Conservation (phyloP, 2,797 vertebrate genomes). For the Cuculus canorus region DNA sequence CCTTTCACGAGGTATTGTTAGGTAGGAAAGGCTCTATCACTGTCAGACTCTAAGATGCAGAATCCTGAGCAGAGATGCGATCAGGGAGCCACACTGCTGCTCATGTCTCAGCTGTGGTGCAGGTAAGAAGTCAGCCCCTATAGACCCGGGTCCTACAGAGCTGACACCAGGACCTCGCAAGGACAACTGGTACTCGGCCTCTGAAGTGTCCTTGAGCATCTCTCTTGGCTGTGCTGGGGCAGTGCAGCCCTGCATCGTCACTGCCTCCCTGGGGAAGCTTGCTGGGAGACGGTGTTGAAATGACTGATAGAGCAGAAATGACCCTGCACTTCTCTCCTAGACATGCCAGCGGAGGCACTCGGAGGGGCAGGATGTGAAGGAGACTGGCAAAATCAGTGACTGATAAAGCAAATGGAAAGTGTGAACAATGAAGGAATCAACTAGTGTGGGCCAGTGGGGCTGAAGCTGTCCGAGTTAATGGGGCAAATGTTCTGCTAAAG, state of each 20-base stretch:
- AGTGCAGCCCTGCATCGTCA: background rate
- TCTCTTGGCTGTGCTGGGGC: background rate
- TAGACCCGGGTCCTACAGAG: background rate
- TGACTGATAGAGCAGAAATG: background rate
- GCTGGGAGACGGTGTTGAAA: accelerated
- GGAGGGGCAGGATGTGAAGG: background rate
- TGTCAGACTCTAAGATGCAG: background rate
- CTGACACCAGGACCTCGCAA: background rate
- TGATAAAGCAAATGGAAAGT: background rate
- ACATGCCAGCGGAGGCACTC: accelerated
- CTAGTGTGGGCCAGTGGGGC: background rate
- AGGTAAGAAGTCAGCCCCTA: background rate
- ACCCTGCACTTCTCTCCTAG: background rate
- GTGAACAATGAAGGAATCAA: background rate
- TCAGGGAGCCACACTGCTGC: background rate
- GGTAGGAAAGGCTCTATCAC: background rate
- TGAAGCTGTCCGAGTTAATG: background rate
- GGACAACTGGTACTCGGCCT: accelerated
- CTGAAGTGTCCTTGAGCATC: background rate
- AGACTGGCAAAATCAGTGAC: background rate
- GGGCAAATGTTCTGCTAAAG: background rate
- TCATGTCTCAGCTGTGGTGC: background rate
- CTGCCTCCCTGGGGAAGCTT: background rate
- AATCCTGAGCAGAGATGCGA: background rate
- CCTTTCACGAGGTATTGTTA: background rate